A percentile compares a stretch with the other conserved stretches of the same genome.
phyloP scores from a whole-genome alignment of 2,888 invertebrate genomes.

The Teinopalpus imperialis region DNA sequence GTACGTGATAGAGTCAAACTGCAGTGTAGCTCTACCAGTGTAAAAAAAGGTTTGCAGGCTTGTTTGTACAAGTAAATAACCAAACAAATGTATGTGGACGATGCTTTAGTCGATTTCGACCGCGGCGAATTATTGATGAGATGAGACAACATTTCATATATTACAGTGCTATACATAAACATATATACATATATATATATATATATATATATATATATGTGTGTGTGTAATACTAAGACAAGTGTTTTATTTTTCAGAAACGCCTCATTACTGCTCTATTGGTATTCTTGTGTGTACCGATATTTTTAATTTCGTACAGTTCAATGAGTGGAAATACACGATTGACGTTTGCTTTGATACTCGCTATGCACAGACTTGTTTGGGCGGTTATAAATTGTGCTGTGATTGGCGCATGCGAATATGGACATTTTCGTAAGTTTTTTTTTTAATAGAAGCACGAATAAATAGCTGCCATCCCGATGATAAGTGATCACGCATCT shows the following conservation, averaged over 20 bases:
- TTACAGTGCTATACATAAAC: too few species aligned
- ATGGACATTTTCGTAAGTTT: slow-evolving; percentile 14
- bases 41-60: too few species aligned
- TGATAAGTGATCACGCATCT: too few species aligned
- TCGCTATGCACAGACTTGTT: neutral
- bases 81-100: too few species aligned
- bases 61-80: too few species aligned
- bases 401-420: slow-evolving; percentile 9
- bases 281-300: neutral
- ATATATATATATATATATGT: too few species aligned
- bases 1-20: neutral
- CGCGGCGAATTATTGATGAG: too few species aligned
- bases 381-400: slow-evolving; percentile 3
- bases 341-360: neutral
- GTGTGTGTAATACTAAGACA: too few species aligned
- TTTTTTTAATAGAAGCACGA: neutral
- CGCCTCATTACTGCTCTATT: neutral
- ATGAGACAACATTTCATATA: too few species aligned
- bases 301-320: neutral
- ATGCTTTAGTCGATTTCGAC: too few species aligned
- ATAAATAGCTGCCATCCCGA: too few species aligned
- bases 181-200: too few species aligned
- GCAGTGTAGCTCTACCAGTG: neutral
- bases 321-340: neutral
- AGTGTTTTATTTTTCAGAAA: slow-evolving; percentile 8